Conservation (phyloP, 2,888 invertebrate genomes). For the Vandiemenella viatica region DNA sequence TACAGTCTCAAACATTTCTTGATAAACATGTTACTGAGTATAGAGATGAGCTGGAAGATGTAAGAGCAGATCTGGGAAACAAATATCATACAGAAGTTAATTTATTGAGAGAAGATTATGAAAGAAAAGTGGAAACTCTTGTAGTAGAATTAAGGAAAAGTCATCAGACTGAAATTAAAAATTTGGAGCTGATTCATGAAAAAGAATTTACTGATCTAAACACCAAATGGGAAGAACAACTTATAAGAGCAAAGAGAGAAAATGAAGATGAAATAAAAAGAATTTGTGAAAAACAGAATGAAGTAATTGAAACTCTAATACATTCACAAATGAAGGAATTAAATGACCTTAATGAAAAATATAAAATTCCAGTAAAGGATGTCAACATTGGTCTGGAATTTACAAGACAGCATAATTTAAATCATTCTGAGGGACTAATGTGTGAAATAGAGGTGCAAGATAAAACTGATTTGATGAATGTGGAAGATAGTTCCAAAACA, state of each 20-base stretch:
- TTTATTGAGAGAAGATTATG: conserved; percentile 25
- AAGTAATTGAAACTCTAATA: too few species aligned
- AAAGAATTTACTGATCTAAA: neutral
- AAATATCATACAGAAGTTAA: conserved; percentile 32
- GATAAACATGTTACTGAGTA: conserved; percentile 14
- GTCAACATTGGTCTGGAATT: too few species aligned
- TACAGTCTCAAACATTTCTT: conserved; percentile 4
- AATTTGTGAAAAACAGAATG: neutral
- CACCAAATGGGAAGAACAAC: neutral
- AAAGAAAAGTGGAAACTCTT: conserved; percentile 28
- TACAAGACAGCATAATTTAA: too few species aligned
- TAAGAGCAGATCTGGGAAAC: conserved; percentile 25
- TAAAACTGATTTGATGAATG: neutral
- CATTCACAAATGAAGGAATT: too few species aligned
- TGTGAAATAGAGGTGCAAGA: neutral
- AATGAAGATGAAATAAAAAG: neutral
- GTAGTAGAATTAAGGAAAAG: conserved; percentile 26
- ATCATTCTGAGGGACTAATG: too few species aligned
- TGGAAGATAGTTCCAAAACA: neutral
- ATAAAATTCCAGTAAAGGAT: too few species aligned
- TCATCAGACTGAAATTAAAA: conserved; percentile 26
- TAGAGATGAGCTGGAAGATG: conserved; percentile 22
- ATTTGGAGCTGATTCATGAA: neutral
- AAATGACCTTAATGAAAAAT: too few species aligned
- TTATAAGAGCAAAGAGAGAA: neutral